These are phyloP conservation scores for Hippotragus niger DNA, from an alignment of 2,113 vertebrate species.

Conservation along the genomic window DNA sequence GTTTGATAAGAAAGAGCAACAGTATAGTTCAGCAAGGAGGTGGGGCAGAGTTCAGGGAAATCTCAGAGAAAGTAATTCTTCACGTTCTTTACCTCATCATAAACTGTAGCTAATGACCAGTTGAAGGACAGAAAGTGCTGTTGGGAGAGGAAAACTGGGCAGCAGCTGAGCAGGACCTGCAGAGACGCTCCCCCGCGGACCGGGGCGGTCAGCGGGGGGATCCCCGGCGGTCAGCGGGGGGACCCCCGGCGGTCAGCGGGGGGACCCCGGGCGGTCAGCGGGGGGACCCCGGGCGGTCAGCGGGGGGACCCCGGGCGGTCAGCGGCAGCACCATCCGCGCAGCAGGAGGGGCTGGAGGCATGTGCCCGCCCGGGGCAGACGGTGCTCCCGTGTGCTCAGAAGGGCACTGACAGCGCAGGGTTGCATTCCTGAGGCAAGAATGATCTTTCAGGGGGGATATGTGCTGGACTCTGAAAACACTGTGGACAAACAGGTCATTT, in stretches of 20 bases:
- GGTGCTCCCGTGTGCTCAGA: not conserved
- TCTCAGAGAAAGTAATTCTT: not conserved
- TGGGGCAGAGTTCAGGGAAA: not conserved
- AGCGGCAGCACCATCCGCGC: accelerated
- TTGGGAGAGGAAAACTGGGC: not conserved
- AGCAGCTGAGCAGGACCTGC: not conserved
- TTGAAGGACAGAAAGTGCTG: not conserved
- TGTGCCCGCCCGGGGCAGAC: not conserved
- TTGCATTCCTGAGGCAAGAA: not conserved
- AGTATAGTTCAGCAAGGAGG: not conserved
- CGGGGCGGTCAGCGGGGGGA: no score
- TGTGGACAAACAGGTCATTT: no score
- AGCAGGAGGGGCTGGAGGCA: not conserved
- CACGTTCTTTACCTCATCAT: not conserved
- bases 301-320: accelerated
- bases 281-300: accelerated
- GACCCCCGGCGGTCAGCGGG: no score
- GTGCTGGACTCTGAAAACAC: not conserved
- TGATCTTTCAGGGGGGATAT: not conserved
- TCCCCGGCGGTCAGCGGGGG: no score
- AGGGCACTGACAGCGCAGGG: not conserved
- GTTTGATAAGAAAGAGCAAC: not conserved
- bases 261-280: accelerated
- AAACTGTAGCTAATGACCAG: not conserved
- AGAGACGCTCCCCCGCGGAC: no score